Conservation (phyloP, 2,797 vertebrate species). For the Triplophysa yarkandensis region DNA sequence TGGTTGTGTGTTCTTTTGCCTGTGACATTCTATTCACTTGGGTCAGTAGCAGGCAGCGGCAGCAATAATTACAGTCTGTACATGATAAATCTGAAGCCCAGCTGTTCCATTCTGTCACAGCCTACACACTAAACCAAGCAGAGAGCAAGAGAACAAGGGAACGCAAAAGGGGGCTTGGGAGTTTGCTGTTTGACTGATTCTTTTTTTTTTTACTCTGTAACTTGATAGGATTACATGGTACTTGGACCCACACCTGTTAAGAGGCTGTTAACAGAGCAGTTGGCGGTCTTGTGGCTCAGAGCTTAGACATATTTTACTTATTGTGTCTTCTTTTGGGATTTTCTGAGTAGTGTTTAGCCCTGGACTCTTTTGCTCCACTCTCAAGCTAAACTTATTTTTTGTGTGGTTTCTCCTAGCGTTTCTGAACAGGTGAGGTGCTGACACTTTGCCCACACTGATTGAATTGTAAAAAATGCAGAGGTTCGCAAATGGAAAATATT, state of each 20-base stretch:
- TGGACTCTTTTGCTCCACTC: background rate
- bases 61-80: conserved; percentile 85
- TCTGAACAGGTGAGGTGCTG: conserved; percentile 32
- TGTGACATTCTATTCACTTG: conserved; percentile 81
- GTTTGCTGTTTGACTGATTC: conserved; percentile 75
- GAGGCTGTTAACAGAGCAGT: conserved; percentile 83
- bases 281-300: conserved; percentile 72
- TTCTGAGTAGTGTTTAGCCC: conserved; percentile 54
- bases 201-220: conserved; percentile 75
- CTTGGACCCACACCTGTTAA: conserved; percentile 82
- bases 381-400: conserved; percentile 47
- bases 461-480: background rate
- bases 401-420: conserved; percentile 49
- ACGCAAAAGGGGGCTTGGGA: conserved; percentile 59
- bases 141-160: conserved; percentile 39
- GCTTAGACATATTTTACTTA: conserved; percentile 65
- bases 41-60: conserved; percentile 84
- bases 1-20: conserved; percentile 64
- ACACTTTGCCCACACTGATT: conserved; percentile 22
- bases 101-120: conserved; percentile 83
- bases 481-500: background rate
- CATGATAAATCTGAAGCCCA: conserved; percentile 85
- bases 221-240: conserved; percentile 84
- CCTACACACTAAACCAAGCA: conserved; percentile 60
- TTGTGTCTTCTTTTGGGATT: conserved; percentile 64